phyloP scores from a whole-genome alignment of 1,140 invertebrate species.

The Caenorhabditis inopinata region DNA sequence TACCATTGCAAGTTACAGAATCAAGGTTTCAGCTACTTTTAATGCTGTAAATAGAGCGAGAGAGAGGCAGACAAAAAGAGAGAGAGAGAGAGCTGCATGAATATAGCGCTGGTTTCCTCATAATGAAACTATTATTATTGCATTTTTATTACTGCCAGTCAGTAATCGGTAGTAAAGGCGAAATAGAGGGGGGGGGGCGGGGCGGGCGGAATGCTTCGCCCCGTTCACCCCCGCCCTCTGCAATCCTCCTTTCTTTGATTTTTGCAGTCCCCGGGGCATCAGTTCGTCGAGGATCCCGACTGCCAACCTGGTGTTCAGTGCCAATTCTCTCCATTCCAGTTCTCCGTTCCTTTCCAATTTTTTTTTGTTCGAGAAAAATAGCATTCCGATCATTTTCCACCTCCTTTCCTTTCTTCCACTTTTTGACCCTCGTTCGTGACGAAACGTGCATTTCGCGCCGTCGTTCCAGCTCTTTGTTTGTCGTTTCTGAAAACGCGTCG shows the following conservation, averaged over 20 bases:
- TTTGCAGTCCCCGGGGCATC: no score
- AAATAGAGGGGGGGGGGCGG: not conserved
- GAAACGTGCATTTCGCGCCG: no score
- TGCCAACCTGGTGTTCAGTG: not conserved
- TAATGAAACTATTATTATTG: conserved; percentile 3
- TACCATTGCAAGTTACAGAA: no score
- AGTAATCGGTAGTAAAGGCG: no score
- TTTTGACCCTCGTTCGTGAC: not conserved
- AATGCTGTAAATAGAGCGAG: not conserved
- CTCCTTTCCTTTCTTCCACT: no score
- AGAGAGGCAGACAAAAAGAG: not conserved
- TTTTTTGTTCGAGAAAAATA: not conserved
- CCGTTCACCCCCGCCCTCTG: not conserved
- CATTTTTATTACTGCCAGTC: not conserved
- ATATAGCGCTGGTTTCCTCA: not conserved
- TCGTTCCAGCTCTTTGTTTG: no score
- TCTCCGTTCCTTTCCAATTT: no score
- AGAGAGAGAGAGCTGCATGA: not conserved
- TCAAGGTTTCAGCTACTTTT: no score
- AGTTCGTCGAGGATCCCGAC: no score
- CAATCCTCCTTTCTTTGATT: not conserved
- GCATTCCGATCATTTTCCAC: not conserved
- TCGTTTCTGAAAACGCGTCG: no score
- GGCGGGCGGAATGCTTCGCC: not conserved
- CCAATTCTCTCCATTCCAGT: not conserved